phyloP scores from a whole-genome alignment of 2,888 invertebrate species.

The Tetramorium bicarinatum region DNA sequence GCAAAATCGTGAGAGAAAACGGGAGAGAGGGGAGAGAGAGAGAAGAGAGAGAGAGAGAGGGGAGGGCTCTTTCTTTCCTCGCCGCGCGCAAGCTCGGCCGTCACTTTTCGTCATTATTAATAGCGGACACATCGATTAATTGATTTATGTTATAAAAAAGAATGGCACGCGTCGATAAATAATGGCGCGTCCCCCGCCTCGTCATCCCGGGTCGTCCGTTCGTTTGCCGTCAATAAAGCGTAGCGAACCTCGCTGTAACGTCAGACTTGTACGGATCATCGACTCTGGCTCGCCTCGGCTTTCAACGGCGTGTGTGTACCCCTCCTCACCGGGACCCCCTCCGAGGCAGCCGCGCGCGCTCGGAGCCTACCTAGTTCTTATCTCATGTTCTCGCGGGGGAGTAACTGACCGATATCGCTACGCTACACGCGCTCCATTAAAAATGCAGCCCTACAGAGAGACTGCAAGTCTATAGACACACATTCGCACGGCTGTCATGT shows the following conservation, averaged over 20 bases:
- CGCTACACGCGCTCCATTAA: slow-evolving; percentile 67
- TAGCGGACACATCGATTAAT: slow-evolving; percentile 72
- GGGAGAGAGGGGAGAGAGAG: background rate
- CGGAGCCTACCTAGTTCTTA: slow-evolving; percentile 48
- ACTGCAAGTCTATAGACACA: slow-evolving; percentile 59
- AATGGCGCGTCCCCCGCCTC: slow-evolving; percentile 37
- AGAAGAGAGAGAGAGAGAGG: background rate
- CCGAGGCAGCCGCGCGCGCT: background rate
- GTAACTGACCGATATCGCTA: slow-evolving; percentile 72
- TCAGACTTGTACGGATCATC: slow-evolving; percentile 53
- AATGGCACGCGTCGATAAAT: slow-evolving; percentile 60
- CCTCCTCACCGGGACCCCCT: background rate
- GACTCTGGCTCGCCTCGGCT: slow-evolving; percentile 41
- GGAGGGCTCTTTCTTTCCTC: slow-evolving; percentile 47
- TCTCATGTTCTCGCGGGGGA: slow-evolving; percentile 45
- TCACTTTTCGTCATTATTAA: slow-evolving; percentile 63
- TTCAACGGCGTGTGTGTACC: background rate
- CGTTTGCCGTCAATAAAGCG: slow-evolving; percentile 49
- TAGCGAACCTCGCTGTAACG: slow-evolving; percentile 31
- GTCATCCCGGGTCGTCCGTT: background rate
- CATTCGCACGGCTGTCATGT: slow-evolving; percentile 6
- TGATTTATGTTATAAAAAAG: slow-evolving; percentile 73
- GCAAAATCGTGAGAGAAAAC: background rate
- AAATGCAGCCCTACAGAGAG: slow-evolving; percentile 64
- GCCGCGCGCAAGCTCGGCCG: slow-evolving; percentile 30